Percentiles rank a stretch among this genome's conserved stretches.
Evolutionary conservation across 2,888 invertebrate genomes (phyloP).

Genomic region (Silvanus unidentatus): DNA sequence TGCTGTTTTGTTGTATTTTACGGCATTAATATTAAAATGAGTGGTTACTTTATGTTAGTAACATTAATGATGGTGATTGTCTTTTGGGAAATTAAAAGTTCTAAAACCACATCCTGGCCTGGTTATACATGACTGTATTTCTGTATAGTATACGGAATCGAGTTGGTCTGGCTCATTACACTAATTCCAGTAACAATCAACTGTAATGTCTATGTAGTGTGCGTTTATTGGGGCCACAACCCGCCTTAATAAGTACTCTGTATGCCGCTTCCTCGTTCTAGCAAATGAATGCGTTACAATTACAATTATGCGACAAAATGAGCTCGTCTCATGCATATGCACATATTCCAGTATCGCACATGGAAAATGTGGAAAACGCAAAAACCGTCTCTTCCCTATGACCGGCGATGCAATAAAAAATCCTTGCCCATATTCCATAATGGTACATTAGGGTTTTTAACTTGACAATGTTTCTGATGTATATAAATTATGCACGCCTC

Average conservation of each 20-base stretch:
- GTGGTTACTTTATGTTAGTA: constrained; percentile 28
- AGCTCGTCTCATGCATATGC: background rate
- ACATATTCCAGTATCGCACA: background rate
- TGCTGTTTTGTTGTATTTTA: constrained; percentile 18
- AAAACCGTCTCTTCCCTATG: no score
- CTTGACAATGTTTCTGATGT: constrained; percentile 24
- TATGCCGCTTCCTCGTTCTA: constrained; percentile 38
- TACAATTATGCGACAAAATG: constrained; percentile 6
- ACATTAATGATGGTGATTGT: constrained; percentile 27
- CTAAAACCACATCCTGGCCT: constrained; percentile 27
- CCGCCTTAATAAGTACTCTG: constrained; percentile 42
- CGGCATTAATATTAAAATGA: constrained; percentile 30
- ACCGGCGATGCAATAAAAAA: no score
- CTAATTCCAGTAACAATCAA: constrained; percentile 37
- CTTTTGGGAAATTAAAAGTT: constrained; percentile 23
- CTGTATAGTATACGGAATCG: constrained; percentile 3
- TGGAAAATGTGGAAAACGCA: no score
- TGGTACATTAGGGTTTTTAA: no score
- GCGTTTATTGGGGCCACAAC: constrained; percentile 38
- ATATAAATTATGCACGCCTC: constrained; percentile 30
- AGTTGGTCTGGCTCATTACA: constrained; percentile 32
- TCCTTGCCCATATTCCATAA: no score
- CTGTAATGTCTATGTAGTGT: constrained; percentile 35
- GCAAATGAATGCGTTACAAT: constrained; percentile 26
- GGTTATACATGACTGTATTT: constrained; percentile 9